phyloP scores from a whole-genome alignment of 1,140 invertebrate species.

The Drosophila hydei region DNA sequence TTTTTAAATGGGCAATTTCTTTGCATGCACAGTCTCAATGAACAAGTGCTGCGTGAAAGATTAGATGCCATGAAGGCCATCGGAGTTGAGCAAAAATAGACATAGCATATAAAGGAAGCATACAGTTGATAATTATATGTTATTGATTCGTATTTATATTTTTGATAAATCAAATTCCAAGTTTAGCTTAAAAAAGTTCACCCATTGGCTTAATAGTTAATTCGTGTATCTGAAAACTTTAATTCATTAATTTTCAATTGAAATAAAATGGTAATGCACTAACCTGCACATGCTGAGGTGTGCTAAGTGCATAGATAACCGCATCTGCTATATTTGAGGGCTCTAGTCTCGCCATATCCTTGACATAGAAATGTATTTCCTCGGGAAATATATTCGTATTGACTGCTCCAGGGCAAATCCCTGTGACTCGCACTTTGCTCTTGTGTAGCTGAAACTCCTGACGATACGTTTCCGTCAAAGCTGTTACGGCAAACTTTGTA shows the following conservation, averaged over 20 bases:
- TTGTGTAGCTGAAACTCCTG: constrained; percentile 85
- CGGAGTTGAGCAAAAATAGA: background rate
- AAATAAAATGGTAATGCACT: background rate
- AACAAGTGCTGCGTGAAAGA: constrained; percentile 84
- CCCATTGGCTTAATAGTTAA: constrained; percentile 83
- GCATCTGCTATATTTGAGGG: constrained; percentile 86
- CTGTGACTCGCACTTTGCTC: constrained; percentile 86
- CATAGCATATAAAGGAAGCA: background rate
- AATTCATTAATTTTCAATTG: background rate
- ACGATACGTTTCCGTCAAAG: constrained; percentile 86
- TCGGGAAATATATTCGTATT: constrained; percentile 85
- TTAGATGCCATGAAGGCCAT: constrained; percentile 65
- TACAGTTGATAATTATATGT: constrained; percentile 14
- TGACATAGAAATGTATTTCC: constrained; percentile 71
- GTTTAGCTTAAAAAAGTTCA: constrained; percentile 73
- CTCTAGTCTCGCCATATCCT: constrained; percentile 70
- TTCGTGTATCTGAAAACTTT: constrained; percentile 81
- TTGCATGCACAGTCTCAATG: constrained; percentile 92
- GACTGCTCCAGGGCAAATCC: constrained; percentile 87
- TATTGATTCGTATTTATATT: constrained; percentile 3
- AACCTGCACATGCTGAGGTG: constrained; percentile 86
- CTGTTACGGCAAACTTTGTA: constrained; percentile 87
- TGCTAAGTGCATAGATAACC: constrained; percentile 86
- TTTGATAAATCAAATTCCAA: constrained; percentile 32
- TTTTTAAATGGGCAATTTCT: constrained; percentile 93